Conservation (phyloP, 2,888 invertebrate species). For the Erebia epiphron region DNA sequence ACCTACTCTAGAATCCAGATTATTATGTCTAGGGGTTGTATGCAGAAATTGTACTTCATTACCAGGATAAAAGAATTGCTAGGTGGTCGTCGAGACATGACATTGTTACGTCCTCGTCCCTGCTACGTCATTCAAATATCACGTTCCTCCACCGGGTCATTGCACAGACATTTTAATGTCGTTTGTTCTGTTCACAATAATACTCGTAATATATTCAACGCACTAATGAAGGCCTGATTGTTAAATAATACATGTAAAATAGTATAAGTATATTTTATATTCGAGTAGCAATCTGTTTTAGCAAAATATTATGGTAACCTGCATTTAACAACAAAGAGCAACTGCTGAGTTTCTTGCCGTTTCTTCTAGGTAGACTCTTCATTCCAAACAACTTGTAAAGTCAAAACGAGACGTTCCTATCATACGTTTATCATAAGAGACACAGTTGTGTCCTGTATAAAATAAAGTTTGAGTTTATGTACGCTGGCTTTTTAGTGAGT, state of each 20-base stretch:
- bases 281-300: too few relatives aligned
- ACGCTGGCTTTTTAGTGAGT: neutral
- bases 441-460: too few relatives aligned
- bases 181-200: constrained; percentile 3
- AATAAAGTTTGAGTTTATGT: too few relatives aligned
- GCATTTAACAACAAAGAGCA: too few relatives aligned
- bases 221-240: neutral
- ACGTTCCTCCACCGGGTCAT: constrained; percentile 48
- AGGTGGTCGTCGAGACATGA: constrained; percentile 47
- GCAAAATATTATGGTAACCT: too few relatives aligned
- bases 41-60: constrained; percentile 41
- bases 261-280: too few relatives aligned
- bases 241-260: neutral
- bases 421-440: too few relatives aligned
- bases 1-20: neutral
- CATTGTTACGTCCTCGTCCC: constrained; percentile 39
- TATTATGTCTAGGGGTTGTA: neutral
- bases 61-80: constrained; percentile 63
- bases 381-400: too few relatives aligned
- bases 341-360: too few relatives aligned
- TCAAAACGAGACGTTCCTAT: too few relatives aligned
- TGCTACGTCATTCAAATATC: constrained; percentile 22
- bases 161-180: constrained; percentile 44
- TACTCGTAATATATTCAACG: neutral
- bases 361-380: too few relatives aligned